Evolutionary conservation across 2,113 vertebrate species (phyloP).

Genomic region (Dicerorhinus sumatrensis): DNA sequence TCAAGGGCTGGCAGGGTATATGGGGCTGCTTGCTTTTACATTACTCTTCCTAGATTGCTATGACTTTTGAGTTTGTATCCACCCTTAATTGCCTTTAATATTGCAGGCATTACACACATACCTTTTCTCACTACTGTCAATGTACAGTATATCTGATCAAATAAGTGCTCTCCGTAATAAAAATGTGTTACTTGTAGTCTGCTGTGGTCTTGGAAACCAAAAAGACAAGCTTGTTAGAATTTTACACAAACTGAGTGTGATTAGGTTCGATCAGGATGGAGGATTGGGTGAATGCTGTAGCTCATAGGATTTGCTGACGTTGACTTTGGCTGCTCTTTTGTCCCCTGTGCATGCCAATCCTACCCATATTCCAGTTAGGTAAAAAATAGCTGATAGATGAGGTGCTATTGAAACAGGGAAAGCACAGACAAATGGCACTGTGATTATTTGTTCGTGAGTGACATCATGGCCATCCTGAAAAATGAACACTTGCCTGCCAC

Average conservation of each 20-base stretch:
- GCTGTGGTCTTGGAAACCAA: neutral
- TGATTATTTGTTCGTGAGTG: neutral
- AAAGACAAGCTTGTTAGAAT: neutral
- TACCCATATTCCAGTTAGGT: neutral
- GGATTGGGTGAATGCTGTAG: neutral
- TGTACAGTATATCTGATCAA: neutral
- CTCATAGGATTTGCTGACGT: neutral
- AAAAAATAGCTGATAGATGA: neutral
- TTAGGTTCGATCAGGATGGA: neutral
- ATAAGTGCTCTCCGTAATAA: neutral
- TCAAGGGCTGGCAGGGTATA: neutral
- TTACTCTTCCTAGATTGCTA: neutral
- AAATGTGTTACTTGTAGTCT: neutral
- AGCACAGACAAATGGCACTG: neutral
- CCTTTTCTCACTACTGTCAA: neutral
- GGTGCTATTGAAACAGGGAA: neutral
- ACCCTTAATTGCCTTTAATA: slow-evolving; percentile 2
- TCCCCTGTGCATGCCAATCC: neutral
- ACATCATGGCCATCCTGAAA: neutral
- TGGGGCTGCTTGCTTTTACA: neutral
- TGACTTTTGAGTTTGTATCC: slow-evolving; percentile 28
- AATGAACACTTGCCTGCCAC: neutral
- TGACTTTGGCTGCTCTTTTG: neutral
- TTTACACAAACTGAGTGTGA: neutral
- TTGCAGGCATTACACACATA: neutral